A percentile compares a stretch with the other conserved stretches of the same genome.
Conservation (phyloP, 2,797 vertebrate genomes). For the Xenentodon cancila region DNA sequence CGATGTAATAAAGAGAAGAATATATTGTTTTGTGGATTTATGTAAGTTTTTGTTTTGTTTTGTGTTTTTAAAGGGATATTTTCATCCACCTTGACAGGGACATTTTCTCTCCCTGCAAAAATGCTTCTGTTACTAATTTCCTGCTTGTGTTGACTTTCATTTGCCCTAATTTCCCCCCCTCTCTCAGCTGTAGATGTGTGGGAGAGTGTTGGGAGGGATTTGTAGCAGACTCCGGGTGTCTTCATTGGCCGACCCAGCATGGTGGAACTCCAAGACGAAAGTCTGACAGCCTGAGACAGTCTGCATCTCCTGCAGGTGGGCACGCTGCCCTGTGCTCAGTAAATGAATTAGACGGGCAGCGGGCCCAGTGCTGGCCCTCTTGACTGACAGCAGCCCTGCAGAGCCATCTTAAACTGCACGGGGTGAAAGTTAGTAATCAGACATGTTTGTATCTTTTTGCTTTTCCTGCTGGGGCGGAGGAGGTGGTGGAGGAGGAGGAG, state of each 20-base stretch:
- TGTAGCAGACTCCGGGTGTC: slow-evolving; percentile 54
- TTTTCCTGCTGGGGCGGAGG: slow-evolving; percentile 45
- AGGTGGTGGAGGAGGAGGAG: background rate
- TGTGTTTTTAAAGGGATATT: background rate
- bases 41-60: slow-evolving; percentile 11
- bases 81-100: too few relatives aligned
- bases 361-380: slow-evolving; percentile 42
- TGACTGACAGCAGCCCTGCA: slow-evolving; percentile 67
- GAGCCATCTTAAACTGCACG: slow-evolving; percentile 63
- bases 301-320: slow-evolving; percentile 56
- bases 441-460: slow-evolving; percentile 49
- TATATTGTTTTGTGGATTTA: slow-evolving; percentile 5
- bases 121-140: slow-evolving; percentile 14
- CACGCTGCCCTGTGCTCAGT: slow-evolving; percentile 67
- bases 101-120: slow-evolving; percentile 6
- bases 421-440: slow-evolving; percentile 77
- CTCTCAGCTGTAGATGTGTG: slow-evolving; percentile 50
- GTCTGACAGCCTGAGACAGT: slow-evolving; percentile 63
- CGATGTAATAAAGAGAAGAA: slow-evolving; percentile 28
- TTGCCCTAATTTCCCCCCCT: slow-evolving; percentile 29
- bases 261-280: slow-evolving; percentile 66
- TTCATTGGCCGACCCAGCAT: slow-evolving; percentile 65
- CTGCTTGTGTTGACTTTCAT: slow-evolving; percentile 46
- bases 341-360: slow-evolving; percentile 70
- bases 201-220: slow-evolving; percentile 44